Evolutionary conservation across 2,113 vertebrate species (phyloP), one percentile per base, ranked within the genome.

Genomic region (Centropus unirufus): DNA sequence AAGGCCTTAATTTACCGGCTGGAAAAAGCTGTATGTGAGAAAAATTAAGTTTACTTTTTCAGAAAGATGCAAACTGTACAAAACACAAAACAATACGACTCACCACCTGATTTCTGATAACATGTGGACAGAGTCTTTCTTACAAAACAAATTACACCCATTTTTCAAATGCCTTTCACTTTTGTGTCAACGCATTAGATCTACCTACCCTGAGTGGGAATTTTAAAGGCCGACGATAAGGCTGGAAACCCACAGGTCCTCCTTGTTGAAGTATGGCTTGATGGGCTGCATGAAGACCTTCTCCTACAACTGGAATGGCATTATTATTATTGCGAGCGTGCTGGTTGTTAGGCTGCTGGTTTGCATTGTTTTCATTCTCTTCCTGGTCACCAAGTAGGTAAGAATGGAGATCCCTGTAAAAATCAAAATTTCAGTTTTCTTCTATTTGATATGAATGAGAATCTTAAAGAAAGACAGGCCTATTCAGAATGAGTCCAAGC

Each of bases 231-330:
- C 99, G 98, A 44, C 98, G 99, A 95, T 99, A 99, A 81, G 99
- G 99, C 97, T 99, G 99, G 97, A 99, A 99, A 92, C 99, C 99
- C 34, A 99, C 99, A 51, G 99, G 99, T 14, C 99, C 99, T 51
- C 99, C 99, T 93, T 99, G 99, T 73, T 99, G 99, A 70, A 99
- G 98, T 93, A 99, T 99, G 98, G 99, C 99, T 97, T 99, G 99
- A 95, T 99, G 99, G 58, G 99, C 99, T 15, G 99, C 99, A 46
- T 99, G 99, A 73, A 99, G 98, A 58, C 99, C 99, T 95, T 99
- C 99, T 4, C 99, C 99, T 68, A 99, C 99, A 52, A 98, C 98
- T 23, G 99, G 99, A 51, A 98, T 95, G 16, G 98, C 99, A 36
- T 99, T 99, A 91, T 99, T 98, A 94, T 99, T 98, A 94, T 99